These are phyloP conservation scores for Austrofundulus limnaeus DNA, from an alignment of 2,113 vertebrate genomes.

Conservation along the genomic window DNA sequence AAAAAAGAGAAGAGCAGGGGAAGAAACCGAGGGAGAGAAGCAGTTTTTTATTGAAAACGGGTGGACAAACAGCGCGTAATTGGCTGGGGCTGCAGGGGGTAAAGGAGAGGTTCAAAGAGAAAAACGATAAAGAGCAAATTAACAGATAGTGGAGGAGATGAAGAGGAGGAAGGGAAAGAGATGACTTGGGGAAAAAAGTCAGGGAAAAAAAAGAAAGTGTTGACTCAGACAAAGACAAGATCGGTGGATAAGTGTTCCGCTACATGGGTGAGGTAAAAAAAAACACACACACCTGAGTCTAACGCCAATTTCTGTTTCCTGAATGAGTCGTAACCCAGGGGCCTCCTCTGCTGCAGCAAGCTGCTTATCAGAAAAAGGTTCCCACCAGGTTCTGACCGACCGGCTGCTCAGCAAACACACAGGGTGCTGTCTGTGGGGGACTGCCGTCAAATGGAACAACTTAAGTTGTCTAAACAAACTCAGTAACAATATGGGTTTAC, in stretches of 20 bases:
- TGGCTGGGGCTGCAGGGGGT: constrained; percentile 74
- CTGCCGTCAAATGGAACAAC: not conserved
- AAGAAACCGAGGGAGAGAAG: constrained; percentile 29
- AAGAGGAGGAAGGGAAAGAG: constrained; percentile 53
- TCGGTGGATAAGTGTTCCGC: constrained; percentile 18
- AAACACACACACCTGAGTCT: constrained; percentile 31
- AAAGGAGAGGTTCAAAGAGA: constrained; percentile 72
- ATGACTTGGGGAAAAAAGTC: constrained; percentile 54
- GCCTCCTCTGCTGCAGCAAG: not conserved
- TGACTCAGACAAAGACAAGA: constrained; percentile 67
- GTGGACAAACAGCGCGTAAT: constrained; percentile 79
- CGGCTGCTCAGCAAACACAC: not conserved
- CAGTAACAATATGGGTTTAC: not conserved
- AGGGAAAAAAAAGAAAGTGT: constrained; percentile 53
- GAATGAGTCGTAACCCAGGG: not conserved
- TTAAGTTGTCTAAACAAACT: not conserved
- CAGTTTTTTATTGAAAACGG: constrained; percentile 77
- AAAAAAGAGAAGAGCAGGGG: not conserved
- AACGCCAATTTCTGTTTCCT: not conserved
- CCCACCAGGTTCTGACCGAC: not conserved
- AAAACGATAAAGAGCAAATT: constrained; percentile 50
- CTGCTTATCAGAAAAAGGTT: constrained; percentile 13
- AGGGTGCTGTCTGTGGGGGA: not conserved
- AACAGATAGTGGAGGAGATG: constrained; percentile 49
- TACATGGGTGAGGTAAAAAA: not conserved